Percentiles rank a stretch among this genome's conserved stretches.
Conservation (phyloP, 2,888 invertebrate species). For the Ectemnius cavifrons region DNA sequence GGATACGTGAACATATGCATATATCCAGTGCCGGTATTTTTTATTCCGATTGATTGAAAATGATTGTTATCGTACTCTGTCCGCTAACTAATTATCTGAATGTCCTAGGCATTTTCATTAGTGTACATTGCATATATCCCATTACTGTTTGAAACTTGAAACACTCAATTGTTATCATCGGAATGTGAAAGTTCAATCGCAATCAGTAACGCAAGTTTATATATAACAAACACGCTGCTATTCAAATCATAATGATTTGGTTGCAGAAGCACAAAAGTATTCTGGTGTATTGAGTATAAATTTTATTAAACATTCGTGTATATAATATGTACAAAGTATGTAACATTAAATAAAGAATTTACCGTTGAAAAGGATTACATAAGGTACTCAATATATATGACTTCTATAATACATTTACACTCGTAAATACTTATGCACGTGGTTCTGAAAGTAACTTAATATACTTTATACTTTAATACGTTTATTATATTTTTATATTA, state of each 20-base stretch:
- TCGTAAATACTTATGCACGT: too few species aligned
- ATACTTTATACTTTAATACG: conserved; percentile 5
- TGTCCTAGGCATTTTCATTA: neutral
- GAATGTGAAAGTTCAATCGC: neutral
- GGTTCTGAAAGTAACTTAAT: neutral
- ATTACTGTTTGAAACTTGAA: too few species aligned
- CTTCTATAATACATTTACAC: too few species aligned
- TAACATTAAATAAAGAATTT: conserved; percentile 66
- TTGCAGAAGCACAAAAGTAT: conserved; percentile 28
- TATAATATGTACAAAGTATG: conserved; percentile 60
- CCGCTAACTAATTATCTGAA: conserved; percentile 15
- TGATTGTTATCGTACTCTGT: conserved; percentile 15
- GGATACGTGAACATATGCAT: neutral
- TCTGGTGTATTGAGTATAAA: conserved; percentile 34
- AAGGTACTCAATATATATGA: neutral
- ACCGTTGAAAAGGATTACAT: conserved; percentile 28
- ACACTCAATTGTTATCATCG: too few species aligned
- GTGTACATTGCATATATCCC: too few species aligned
- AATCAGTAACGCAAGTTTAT: conserved; percentile 3
- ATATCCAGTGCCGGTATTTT: neutral
- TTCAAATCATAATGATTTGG: conserved; percentile 21
- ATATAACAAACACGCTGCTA: conserved; percentile 7
- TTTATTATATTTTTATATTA: conserved; percentile 30
- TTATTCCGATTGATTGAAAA: conserved; percentile 10
- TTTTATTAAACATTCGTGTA: conserved; percentile 58